Evolutionary conservation across 2,113 vertebrate species (phyloP), one percentile per base, ranked within the genome.

Genomic region (Ivindomyrus marchei): DNA sequence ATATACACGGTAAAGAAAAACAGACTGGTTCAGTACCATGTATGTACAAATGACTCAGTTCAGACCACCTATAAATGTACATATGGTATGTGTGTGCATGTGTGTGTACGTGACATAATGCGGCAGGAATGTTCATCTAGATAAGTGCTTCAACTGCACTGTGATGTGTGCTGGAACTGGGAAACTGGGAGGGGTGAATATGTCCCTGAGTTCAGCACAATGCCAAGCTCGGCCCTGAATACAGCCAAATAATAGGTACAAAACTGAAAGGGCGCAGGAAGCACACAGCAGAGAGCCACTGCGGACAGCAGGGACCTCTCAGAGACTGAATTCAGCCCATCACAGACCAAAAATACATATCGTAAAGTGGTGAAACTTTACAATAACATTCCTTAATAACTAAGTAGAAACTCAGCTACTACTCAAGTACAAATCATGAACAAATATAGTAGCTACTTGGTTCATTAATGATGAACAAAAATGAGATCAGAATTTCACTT

Each of bases 71-170:
- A 89, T 91, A 84, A 90, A 92, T 90, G 89, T 90, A 89, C 92
- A 90, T 91, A 89, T 91, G 90, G 88, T 53, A 80, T 74, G 53
- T 90, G 70, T 83, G 21, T 53, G 85, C 19, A 86, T 80, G 56
- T 50, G 49, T 50, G 21, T n/a, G 56, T n/a, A 17, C 5, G 11
- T 90, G 49, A 93, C 90, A 89, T 85, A 93, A 90, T 89, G 36
- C 21, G 52, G 91, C 74, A 93, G 89, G 93, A 93, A 94, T 93
- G 92, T 89, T 92, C 88, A 90, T 94, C 92, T 92, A 93, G 86
- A 93, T 92, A 91, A 90, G 86, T 87, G 90, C 90, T 88, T 87
- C 90, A 70, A 90, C 88, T 89, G 88, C 74, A 42, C 56, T 92
- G 62, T 87, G 31, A 83, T 49, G 86, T 83, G 27, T 39, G 90